Conservation (phyloP, 1,140 invertebrate genomes). For the Drosophila subobscura region DNA sequence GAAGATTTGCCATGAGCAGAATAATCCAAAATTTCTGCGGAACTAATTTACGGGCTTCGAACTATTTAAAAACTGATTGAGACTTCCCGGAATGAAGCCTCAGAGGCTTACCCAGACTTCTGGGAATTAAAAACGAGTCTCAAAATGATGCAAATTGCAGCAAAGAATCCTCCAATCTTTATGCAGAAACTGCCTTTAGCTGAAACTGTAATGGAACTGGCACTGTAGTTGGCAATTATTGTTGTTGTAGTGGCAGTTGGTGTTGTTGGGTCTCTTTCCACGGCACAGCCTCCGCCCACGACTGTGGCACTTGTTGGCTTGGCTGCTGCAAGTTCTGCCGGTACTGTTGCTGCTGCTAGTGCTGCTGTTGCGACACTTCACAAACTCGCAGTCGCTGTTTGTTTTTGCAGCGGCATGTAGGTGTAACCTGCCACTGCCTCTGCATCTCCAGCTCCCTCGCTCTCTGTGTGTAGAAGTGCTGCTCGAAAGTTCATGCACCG, state of each 20-base stretch:
- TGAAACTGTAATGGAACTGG: slow-evolving; percentile 4
- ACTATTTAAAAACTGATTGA: neutral
- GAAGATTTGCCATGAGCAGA: no score
- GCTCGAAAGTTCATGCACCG: slow-evolving; percentile 80
- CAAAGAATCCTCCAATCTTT: no score
- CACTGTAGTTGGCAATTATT: slow-evolving; percentile 48
- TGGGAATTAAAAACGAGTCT: no score
- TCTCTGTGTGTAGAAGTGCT: slow-evolving; percentile 67
- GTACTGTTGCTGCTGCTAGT: slow-evolving; percentile 3
- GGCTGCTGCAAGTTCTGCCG: slow-evolving; percentile 36
- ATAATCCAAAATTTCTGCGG: no score
- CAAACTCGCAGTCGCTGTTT: slow-evolving; percentile 71
- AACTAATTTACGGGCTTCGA: neutral
- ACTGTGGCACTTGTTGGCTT: slow-evolving; percentile 75
- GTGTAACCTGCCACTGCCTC: slow-evolving; percentile 33
- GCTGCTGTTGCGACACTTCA: slow-evolving; percentile 64
- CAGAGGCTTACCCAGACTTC: no score
- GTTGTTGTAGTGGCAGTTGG: slow-evolving; percentile 39
- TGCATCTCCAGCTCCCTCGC: neutral
- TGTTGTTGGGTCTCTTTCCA: slow-evolving; percentile 40
- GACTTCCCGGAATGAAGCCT: no score
- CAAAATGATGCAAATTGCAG: no score
- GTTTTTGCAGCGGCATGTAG: slow-evolving; percentile 63
- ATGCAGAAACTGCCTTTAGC: no score
- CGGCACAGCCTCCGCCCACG: slow-evolving; percentile 28